phyloP scores from a whole-genome alignment of 2,113 vertebrate genomes.

The Lagopus leucura region DNA sequence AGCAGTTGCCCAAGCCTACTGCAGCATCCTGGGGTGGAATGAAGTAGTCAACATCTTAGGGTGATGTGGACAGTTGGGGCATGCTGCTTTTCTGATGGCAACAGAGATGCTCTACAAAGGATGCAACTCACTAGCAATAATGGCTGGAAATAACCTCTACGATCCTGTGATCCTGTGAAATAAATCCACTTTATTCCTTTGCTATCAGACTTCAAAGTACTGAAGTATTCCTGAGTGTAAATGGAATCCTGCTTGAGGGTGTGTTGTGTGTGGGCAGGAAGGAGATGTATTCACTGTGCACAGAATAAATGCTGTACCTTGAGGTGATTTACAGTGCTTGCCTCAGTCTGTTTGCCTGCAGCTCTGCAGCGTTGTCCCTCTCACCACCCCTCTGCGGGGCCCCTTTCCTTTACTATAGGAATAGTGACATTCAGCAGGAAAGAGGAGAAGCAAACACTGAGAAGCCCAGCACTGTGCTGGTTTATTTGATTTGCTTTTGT shows the following conservation, averaged over 20 bases:
- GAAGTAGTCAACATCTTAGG: background rate
- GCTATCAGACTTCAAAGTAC: background rate
- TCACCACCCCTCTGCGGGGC: slow-evolving; percentile 62
- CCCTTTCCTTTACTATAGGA: slow-evolving; percentile 46
- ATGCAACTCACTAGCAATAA: background rate
- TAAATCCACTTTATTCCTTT: background rate
- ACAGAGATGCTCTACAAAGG: background rate
- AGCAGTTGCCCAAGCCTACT: background rate
- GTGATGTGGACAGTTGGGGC: background rate
- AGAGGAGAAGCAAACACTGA: slow-evolving; percentile 43
- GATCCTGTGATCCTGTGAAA: too few relatives aligned
- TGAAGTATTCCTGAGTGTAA: background rate
- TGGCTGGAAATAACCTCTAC: too few relatives aligned
- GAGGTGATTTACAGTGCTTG: background rate
- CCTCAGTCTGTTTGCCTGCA: background rate
- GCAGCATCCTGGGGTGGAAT: background rate
- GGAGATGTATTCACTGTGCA: background rate
- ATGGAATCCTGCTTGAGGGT: background rate
- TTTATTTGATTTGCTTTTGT: background rate
- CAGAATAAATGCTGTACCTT: background rate
- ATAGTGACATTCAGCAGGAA: slow-evolving; percentile 68
- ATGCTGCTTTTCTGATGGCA: background rate
- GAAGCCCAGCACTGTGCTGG: slow-evolving; percentile 20
- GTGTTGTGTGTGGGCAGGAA: background rate
- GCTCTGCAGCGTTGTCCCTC: slow-evolving; percentile 61